Base-by-base conservation (phyloP, 2,113 vertebrate genomes). In the Polyodon spathula region DNA sequence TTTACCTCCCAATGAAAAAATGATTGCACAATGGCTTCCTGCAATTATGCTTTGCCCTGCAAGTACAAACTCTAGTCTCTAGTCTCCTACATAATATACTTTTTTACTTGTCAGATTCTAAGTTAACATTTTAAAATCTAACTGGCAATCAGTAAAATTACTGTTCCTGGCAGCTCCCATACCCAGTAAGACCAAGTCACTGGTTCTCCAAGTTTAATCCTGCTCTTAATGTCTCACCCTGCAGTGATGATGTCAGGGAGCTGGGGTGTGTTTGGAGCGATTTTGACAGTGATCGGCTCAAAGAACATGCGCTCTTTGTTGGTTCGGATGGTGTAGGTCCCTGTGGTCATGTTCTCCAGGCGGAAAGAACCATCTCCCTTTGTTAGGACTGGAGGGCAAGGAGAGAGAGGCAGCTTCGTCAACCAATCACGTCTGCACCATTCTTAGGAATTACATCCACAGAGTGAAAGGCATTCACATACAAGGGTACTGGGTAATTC, bases 321-420 rank as follows among this genome's bases (percentile, higher is more conserved):
- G 8, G 94, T 93, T 0, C 89, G 91, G 76, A 99, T 97, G 52
- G 92, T 95, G 74, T 99, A 99, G 0, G 95, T 92, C 4, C 96
- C 96, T 0, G 96, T 92, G 0, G 96, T 98, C 80, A 99, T 97
- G 78, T 99, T 99, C 84, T 99, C 96, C 60, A 99, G 73, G 11
- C 95, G 89, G 78, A 94, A 99, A 4, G 96, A 98, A 14, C 96
- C 96, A 3, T 99, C 94, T 0, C 90, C 84, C 73, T 92, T 97
- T 62, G 93, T 97, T 66, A 76, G 70, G 11, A 97, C 96, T 99
- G 63, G 0, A 63, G 67, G 38, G 61, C 50, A 61, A 43, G 59
- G 56, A 1, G 0, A 16, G 0, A 5, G 10, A 4, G 40, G 56
- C 58, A 17, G 14, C 27, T 57, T 54, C 2, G 37, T 57, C 42